phyloP scores from a whole-genome alignment of 2,888 invertebrate species.

The Machimus rusticus region DNA sequence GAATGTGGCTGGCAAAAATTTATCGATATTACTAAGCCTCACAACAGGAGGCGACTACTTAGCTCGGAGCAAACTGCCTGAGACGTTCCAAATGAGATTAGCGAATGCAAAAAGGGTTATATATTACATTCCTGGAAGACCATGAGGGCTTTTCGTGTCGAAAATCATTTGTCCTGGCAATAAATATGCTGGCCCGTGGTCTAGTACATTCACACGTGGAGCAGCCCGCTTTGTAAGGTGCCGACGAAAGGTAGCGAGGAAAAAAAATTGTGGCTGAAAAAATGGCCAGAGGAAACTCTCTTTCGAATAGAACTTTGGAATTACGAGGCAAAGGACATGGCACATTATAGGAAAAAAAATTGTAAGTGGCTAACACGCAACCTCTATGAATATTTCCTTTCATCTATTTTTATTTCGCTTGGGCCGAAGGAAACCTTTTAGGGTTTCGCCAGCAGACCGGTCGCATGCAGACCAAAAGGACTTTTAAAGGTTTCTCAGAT shows the following conservation, averaged over 20 bases:
- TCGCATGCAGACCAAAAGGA: not conserved
- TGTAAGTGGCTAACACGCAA: slow-evolving; percentile 38
- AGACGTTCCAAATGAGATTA: slow-evolving; percentile 26
- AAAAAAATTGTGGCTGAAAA: not conserved
- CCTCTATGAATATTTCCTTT: slow-evolving; percentile 8
- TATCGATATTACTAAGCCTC: slow-evolving; percentile 12
- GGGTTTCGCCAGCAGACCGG: not conserved
- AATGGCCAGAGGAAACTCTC: not conserved
- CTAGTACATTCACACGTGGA: slow-evolving; percentile 46
- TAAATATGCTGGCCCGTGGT: slow-evolving; percentile 50
- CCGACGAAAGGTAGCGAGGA: slow-evolving; percentile 17
- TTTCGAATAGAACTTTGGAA: slow-evolving; percentile 16
- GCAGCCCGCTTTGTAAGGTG: slow-evolving; percentile 16
- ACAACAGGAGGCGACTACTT: not conserved
- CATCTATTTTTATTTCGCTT: not conserved
- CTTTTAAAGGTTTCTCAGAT: not conserved
- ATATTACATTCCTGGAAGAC: slow-evolving; percentile 51
- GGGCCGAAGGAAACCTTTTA: slow-evolving; percentile 1
- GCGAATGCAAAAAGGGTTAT: slow-evolving; percentile 45
- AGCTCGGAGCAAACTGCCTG: slow-evolving; percentile 3
- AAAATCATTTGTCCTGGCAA: slow-evolving; percentile 51
- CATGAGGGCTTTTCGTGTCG: slow-evolving; percentile 51
- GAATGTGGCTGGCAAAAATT: not conserved
- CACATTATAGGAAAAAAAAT: slow-evolving; percentile 21
- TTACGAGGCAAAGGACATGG: slow-evolving; percentile 37